Evolutionary conservation across 2,888 invertebrate species (phyloP).

Genomic region (Phytoseiulus persimilis): DNA sequence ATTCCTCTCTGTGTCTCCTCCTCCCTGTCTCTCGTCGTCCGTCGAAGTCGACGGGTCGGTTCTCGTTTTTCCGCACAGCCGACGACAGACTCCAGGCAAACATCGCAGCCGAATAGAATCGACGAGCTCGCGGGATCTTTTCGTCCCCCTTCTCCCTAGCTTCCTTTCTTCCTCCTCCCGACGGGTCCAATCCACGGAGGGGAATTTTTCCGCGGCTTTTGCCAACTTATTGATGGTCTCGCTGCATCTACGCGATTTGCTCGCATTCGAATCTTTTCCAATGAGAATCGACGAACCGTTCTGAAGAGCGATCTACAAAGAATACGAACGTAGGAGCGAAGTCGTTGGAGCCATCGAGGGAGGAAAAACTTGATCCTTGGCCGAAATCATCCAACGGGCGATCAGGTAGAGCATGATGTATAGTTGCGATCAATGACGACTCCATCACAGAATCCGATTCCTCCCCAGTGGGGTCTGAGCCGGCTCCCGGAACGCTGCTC

Average conservation of each 20-base stretch:
- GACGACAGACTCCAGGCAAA: neutral
- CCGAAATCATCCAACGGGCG: too few relatives aligned
- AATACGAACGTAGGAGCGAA: too few relatives aligned
- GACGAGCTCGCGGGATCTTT: neutral
- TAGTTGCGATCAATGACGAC: too few relatives aligned
- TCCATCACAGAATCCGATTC: too few relatives aligned
- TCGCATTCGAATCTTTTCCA: neutral
- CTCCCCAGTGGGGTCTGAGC: too few relatives aligned
- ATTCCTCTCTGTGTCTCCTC: neutral
- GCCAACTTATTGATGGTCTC: neutral
- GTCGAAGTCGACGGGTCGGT: neutral
- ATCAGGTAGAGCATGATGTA: too few relatives aligned
- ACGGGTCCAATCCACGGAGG: neutral
- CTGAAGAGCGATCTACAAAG: neutral
- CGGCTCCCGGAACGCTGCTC: too few relatives aligned
- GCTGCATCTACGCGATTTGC: neutral
- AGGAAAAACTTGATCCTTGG: too few relatives aligned
- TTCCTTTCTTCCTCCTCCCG: neutral
- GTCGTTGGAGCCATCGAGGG: too few relatives aligned
- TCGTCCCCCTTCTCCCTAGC: neutral
- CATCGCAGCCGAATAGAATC: neutral
- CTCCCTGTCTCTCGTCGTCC: neutral
- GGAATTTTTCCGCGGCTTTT: neutral
- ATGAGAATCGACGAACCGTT: neutral
- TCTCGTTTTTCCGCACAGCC: neutral